phyloP scores from a whole-genome alignment of 2,888 invertebrate genomes.

The Lepeophtheirus nordmannii region DNA sequence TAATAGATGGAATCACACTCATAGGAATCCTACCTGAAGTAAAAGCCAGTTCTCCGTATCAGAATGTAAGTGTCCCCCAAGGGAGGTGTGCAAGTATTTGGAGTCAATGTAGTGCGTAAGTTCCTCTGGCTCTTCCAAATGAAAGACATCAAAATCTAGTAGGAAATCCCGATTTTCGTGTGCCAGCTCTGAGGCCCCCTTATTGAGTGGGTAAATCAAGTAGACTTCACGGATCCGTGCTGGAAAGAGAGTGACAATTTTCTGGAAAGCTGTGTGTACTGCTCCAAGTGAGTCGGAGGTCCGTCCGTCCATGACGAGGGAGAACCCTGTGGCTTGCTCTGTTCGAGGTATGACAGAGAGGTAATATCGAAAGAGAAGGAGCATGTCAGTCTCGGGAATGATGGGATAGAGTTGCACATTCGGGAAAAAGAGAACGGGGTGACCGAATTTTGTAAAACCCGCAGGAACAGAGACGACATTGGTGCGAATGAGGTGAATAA shows the following conservation, averaged over 20 bases:
- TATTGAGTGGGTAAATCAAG: background rate
- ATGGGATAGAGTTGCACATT: background rate
- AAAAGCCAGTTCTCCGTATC: conserved; percentile 18
- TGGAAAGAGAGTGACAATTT: conserved; percentile 17
- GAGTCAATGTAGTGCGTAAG: conserved; percentile 20
- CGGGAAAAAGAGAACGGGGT: conserved; percentile 18
- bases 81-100: conserved; percentile 6
- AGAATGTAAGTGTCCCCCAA: conserved; percentile 5
- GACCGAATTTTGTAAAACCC: conserved; percentile 17
- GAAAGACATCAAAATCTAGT: conserved; percentile 25
- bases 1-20: too few species aligned
- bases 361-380: conserved; percentile 19
- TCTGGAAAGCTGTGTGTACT: background rate
- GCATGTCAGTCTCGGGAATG: conserved; percentile 11
- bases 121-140: conserved; percentile 9
- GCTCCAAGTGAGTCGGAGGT: background rate
- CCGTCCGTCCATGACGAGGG: conserved; percentile 11
- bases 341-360: conserved; percentile 18
- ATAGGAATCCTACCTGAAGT: conserved; percentile 11
- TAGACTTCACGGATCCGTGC: conserved; percentile 19
- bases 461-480: conserved; percentile 8
- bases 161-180: conserved; percentile 9
- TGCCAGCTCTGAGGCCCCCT: background rate
- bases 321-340: conserved; percentile 21
- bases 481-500: conserved; percentile 3